Evolutionary conservation across 1,140 invertebrate genomes (phyloP), one percentile per base, ranked within the genome.

Genomic region (Drosophila asahinai): DNA sequence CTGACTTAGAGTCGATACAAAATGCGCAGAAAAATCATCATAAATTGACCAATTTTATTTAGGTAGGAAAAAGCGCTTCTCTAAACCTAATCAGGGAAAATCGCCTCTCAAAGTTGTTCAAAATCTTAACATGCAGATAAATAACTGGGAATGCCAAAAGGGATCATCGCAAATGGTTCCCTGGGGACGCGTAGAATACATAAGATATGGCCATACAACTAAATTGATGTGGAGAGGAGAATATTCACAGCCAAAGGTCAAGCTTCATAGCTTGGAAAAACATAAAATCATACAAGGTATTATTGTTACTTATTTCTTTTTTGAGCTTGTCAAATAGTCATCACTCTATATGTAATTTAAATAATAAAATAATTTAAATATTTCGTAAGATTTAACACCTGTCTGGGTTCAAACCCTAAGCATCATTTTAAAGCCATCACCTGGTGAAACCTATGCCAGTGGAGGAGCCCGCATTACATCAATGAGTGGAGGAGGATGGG

Each of bases 171-270:
- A 40, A 78, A 78, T 78, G 64, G 74, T 33, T 49, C 75, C 65
- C 75, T 40, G 9, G 75, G 48, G 75, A 19, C 33, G 22, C 25
- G 27, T 59, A 78, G 43, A 77, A 42, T 30, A 47, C 33, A 14
- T 11, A 77, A 62, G 51, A 49, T 77, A 47, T 78, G 64, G 75
- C 75, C 75, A 78, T 78, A 78, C 78, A 78, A 78, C 58, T 78
- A 78, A 78, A 78, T 78, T 77, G 74, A 78, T 78, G 75, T 54
- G 49, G 33, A 36, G 58, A 36, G 58, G 12, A 40, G 25, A 22
- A 5, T 57, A 40, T n/a, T 55, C 52, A 22, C 33, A 43, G 38
- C 27, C 17, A 73, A 72, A 42, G 67, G 67, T 52, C 45, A 33
- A 25, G 36, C 3, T 11, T 7, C 5, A 30, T 30, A 7, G 14